Evolutionary conservation across 2,797 vertebrate species (phyloP), one percentile per base, ranked within the genome.

Genomic region (Champsocephalus esox): DNA sequence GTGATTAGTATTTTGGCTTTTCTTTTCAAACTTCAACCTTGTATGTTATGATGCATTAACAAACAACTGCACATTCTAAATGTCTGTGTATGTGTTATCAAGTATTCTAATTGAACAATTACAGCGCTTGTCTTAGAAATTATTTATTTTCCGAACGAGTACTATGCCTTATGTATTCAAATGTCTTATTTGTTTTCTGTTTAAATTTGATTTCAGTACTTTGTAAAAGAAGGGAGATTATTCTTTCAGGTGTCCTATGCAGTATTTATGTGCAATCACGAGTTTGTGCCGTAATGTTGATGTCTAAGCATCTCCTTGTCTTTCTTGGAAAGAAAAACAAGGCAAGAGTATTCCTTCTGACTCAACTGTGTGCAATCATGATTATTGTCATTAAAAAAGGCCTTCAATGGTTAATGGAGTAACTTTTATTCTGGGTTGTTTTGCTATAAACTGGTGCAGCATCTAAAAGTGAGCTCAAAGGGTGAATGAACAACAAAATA

Each of bases 111-210:
- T 64, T 63, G 8, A 67, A 60, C 9, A 12, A 11, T 56, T 24
- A 63, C 17, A 55, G 32, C 44, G 21, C 19, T 56, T 62, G 17
- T 67, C 19, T 69, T 19, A 73, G 12, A 79, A 72, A 57, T 9
- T 57, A 81, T 89, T 89, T 88, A 90, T 91, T 87, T 85, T 82
- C 68, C 61, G 50, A 59, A 75, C 79, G 19, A 38, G 5, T 49
- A 73, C n/a, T 82, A 67, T 78, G 3, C 7, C 57, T 65, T 8
- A 54, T 48, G 38, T 52, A 12, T 61, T 48, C 63, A 21, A 38
- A 57, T 73, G 52, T 71, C 50, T 66, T 3, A 70, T 78, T 78
- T 78, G n/a, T 72, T 82, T 82, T 54, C 60, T 69, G 66, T 87
- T 87, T 73, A 54, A 63, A 58, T 79, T 79, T 71, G n/a, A 60